phyloP scores from a whole-genome alignment of 2,113 vertebrate species.

The Amphiprion percula region DNA sequence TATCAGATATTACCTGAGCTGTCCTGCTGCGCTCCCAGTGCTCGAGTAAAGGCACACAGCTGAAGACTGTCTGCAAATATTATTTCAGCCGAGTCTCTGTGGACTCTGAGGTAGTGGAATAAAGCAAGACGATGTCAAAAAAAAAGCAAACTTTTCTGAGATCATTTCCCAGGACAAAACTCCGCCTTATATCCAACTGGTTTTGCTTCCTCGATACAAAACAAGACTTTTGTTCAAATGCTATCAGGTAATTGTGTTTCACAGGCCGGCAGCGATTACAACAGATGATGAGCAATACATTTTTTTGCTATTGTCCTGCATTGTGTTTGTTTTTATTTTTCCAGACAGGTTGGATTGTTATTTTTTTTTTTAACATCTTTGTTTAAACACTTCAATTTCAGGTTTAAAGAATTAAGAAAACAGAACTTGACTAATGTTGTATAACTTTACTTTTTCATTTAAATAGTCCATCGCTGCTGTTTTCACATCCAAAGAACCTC shows the following conservation, averaged over 20 bases:
- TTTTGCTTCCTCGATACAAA: background rate
- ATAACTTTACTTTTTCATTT: background rate
- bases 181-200: background rate
- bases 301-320: background rate
- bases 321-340: background rate
- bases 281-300: background rate
- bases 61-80: conserved; percentile 4
- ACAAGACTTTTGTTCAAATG: background rate
- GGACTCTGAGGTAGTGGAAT: background rate
- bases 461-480: background rate
- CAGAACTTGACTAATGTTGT: background rate
- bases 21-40: background rate
- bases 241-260: background rate
- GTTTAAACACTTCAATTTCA: background rate
- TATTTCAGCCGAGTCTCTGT: background rate
- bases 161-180: conserved; percentile 7
- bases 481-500: background rate
- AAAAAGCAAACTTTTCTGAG: background rate
- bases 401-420: background rate
- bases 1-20: background rate
- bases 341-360: too few relatives aligned
- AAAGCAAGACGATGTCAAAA: too few relatives aligned
- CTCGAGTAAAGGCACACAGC: background rate
- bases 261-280: background rate
- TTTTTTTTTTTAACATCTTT: too few relatives aligned